Evolutionary conservation across 2,797 vertebrate species (phyloP).

Genomic region (Taenioides sp.): DNA sequence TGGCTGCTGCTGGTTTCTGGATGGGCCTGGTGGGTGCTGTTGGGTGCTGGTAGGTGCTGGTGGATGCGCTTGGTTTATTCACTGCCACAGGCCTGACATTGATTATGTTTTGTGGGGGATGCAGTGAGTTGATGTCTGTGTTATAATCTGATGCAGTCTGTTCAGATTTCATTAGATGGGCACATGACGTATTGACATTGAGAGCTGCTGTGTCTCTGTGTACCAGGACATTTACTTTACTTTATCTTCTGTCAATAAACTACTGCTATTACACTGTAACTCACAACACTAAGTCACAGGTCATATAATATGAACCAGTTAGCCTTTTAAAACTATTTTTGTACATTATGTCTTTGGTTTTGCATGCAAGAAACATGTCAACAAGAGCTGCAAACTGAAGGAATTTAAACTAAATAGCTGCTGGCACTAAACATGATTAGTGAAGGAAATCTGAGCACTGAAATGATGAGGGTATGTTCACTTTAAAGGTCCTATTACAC

Average conservation of each 20-base stretch:
- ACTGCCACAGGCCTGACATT: slow-evolving; percentile 1
- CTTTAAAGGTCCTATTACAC: too few relatives aligned
- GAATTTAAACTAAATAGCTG: too few relatives aligned
- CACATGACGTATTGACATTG: slow-evolving; percentile 3
- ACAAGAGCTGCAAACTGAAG: too few relatives aligned
- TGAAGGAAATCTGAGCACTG: too few relatives aligned
- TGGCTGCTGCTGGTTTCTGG: too few relatives aligned
- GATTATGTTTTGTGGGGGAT: slow-evolving; percentile 1
- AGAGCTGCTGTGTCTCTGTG: not conserved
- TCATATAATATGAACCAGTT: not conserved
- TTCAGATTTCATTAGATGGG: slow-evolving; percentile 1
- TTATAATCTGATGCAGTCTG: slow-evolving; percentile 7
- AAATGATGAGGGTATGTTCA: too few relatives aligned
- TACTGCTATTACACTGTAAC: too few relatives aligned
- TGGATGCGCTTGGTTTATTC: not conserved
- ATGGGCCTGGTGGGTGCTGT: not conserved
- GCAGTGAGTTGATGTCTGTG: slow-evolving; percentile 2
- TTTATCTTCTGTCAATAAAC: not conserved
- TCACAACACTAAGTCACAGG: not conserved
- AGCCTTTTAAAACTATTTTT: too few relatives aligned
- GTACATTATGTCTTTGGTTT: too few relatives aligned
- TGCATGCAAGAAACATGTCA: too few relatives aligned
- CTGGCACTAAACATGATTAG: too few relatives aligned
- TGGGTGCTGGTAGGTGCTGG: not conserved
- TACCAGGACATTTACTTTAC: not conserved